Evolutionary conservation across 2,797 vertebrate genomes (phyloP).

Genomic region (Rhadinocentrus ornatus): DNA sequence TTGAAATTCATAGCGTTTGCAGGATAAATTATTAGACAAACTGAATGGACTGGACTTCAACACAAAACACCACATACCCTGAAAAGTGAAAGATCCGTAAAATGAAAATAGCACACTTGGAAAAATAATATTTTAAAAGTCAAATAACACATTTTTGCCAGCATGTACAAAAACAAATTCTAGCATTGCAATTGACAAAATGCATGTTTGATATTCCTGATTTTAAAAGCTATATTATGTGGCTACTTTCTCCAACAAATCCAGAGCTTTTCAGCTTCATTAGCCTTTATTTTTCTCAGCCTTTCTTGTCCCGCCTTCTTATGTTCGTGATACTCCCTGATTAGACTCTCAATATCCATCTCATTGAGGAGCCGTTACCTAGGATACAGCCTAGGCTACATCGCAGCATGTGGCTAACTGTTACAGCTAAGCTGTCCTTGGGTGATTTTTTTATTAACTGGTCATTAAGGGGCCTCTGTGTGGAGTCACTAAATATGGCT

Average conservation of each 20-base stretch:
- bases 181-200: slow-evolving; percentile 39
- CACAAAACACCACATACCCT: slow-evolving; percentile 17
- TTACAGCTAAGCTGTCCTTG: slow-evolving; percentile 78
- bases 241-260: slow-evolving; percentile 34
- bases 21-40: slow-evolving; percentile 11
- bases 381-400: slow-evolving; percentile 69
- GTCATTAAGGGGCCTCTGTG: slow-evolving; percentile 85
- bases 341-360: slow-evolving; percentile 87
- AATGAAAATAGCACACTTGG: slow-evolving; percentile 18
- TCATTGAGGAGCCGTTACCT: slow-evolving; percentile 74
- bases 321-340: slow-evolving; percentile 70
- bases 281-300: slow-evolving; percentile 29
- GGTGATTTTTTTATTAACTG: slow-evolving; percentile 90
- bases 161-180: slow-evolving; percentile 26
- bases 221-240: slow-evolving; percentile 41
- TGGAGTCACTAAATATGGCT: slow-evolving; percentile 82
- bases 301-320: slow-evolving; percentile 32
- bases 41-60: slow-evolving; percentile 3
- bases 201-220: slow-evolving; percentile 35
- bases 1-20: slow-evolving; percentile 10
- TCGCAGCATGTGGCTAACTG: slow-evolving; percentile 81
- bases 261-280: slow-evolving; percentile 31
- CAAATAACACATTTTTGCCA: slow-evolving; percentile 40
- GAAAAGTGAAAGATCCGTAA: slow-evolving; percentile 12
- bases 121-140: slow-evolving; percentile 27